phyloP scores from a whole-genome alignment of 2,113 vertebrate species.

The Thunnus thynnus region DNA sequence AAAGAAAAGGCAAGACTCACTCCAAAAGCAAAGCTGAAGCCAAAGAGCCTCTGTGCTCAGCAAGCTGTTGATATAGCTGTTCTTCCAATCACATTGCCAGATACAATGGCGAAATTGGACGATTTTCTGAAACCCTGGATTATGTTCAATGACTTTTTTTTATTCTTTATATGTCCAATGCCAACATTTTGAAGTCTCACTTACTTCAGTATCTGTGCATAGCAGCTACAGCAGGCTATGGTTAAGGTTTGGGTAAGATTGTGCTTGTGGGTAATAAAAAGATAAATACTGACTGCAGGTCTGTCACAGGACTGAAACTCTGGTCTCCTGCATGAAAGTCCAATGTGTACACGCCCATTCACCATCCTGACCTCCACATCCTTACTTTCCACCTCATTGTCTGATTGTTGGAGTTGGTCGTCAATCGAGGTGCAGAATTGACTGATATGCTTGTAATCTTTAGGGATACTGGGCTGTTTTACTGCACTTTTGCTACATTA shows the following conservation, averaged over 20 bases:
- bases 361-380: not conserved
- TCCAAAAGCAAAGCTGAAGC: not conserved
- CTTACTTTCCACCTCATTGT: slow-evolving; percentile 11
- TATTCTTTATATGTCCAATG: not conserved
- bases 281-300: not conserved
- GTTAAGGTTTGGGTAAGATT: too few relatives aligned
- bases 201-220: not conserved
- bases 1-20: not conserved
- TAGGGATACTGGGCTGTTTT: not conserved
- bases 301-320: not conserved
- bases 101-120: too few relatives aligned
- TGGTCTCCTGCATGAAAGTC: not conserved
- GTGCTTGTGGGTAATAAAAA: too few relatives aligned
- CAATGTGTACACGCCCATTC: not conserved
- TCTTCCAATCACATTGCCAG: too few relatives aligned
- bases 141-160: not conserved
- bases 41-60: not conserved
- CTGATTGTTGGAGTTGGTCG: slow-evolving; percentile 2
- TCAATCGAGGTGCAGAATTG: slow-evolving; percentile 3
- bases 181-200: not conserved
- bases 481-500: too few relatives aligned
- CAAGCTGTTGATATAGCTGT: not conserved
- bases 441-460: not conserved
- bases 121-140: not conserved
- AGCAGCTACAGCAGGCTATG: too few relatives aligned